phyloP scores from a whole-genome alignment of 2,113 vertebrate genomes.

The Myxocyprinus asiaticus region DNA sequence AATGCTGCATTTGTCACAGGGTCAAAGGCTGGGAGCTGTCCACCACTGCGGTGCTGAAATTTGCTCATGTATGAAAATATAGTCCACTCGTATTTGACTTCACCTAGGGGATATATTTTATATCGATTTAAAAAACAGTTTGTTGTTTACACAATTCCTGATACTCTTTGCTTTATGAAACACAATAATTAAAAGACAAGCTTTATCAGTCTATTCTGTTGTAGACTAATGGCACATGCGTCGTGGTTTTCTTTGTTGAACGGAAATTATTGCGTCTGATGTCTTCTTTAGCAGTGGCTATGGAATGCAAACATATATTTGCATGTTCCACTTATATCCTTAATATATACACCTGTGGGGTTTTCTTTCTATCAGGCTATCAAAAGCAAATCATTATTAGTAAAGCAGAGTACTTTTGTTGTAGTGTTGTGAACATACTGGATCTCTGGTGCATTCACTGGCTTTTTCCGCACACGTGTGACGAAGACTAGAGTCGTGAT shows the following conservation, averaged over 20 bases:
- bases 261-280: not conserved
- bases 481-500: constrained; percentile 14
- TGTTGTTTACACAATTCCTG: not conserved
- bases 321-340: not conserved
- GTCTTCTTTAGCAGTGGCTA: not conserved
- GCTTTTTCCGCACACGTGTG: not conserved
- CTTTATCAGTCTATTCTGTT: not conserved
- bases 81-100: not conserved
- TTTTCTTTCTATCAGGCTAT: not conserved
- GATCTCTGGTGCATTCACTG: constrained; percentile 3
- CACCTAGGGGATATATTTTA: not conserved
- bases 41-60: constrained; percentile 41
- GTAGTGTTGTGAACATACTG: not conserved
- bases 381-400: too few relatives aligned
- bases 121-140: not conserved
- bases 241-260: constrained; percentile 9
- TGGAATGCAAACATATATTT: not conserved
- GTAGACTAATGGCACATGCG: not conserved
- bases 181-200: not conserved
- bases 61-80: not conserved
- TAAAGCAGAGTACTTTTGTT: too few relatives aligned
- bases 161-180: not conserved
- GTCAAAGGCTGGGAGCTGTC: constrained; percentile 46
- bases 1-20: not conserved
- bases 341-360: not conserved